Percentiles rank a stretch among this genome's conserved stretches.
Evolutionary conservation across 2,888 invertebrate genomes (phyloP).

Genomic region (Lepidocyrtoides sp.): DNA sequence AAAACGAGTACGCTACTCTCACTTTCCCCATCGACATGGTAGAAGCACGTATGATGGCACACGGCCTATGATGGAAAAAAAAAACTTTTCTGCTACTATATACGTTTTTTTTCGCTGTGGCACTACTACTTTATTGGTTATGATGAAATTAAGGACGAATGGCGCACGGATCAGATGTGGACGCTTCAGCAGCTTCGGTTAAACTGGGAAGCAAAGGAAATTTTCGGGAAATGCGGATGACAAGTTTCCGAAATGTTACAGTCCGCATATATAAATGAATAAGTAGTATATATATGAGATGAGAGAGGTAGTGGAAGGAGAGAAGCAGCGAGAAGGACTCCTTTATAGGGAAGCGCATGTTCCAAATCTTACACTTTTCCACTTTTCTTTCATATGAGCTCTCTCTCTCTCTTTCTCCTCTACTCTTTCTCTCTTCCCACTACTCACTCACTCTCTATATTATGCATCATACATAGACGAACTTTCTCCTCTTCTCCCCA

Average conservation of each 20-base stretch:
- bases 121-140: slow-evolving; percentile 24
- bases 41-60: slow-evolving; percentile 38
- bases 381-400: slow-evolving; percentile 61
- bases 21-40: slow-evolving; percentile 57
- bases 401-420: slow-evolving; percentile 49
- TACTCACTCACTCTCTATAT: slow-evolving; percentile 16
- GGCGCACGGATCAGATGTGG: slow-evolving; percentile 70
- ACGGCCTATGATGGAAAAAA: slow-evolving; percentile 28
- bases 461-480: slow-evolving; percentile 60
- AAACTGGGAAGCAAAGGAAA: slow-evolving; percentile 80
- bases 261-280: slow-evolving; percentile 71
- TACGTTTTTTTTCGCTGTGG: slow-evolving; percentile 23
- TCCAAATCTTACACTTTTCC: slow-evolving; percentile 72
- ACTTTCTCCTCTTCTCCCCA: slow-evolving; percentile 54
- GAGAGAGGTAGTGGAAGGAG: slow-evolving; percentile 49
- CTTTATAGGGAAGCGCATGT: slow-evolving; percentile 76
- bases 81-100: slow-evolving; percentile 55
- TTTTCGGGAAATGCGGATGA: slow-evolving; percentile 81
- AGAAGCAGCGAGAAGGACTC: slow-evolving; percentile 56
- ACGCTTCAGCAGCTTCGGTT: slow-evolving; percentile 78
- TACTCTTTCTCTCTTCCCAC: slow-evolving; percentile 24
- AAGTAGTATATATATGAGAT: slow-evolving; percentile 65
- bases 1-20: slow-evolving; percentile 3
- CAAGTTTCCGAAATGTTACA: slow-evolving; percentile 81
- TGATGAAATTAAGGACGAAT: slow-evolving; percentile 46